phyloP scores from a whole-genome alignment of 37 sponge, comb jelly and placozoan genomes.

The Halichondria panicea region DNA sequence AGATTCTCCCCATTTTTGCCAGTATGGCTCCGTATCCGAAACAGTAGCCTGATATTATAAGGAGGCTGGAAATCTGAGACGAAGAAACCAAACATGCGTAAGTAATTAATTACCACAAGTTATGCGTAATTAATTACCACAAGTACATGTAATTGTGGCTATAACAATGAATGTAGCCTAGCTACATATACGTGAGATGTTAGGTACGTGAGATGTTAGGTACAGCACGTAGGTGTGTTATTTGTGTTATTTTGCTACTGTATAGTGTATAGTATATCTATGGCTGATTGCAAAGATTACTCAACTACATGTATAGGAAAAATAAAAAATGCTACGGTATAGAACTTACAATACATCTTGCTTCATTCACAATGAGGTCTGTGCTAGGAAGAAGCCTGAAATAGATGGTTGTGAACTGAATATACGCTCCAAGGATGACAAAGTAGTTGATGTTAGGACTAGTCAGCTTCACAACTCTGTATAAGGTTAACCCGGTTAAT shows the following conservation, averaged over 20 bases:
- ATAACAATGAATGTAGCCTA: no score
- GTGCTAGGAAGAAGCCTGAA: not conserved
- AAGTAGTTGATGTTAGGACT: constrained; percentile 34
- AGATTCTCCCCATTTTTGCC: constrained; percentile 27
- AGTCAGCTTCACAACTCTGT: constrained; percentile 23
- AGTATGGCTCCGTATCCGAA: constrained; percentile 17
- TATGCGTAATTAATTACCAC: no score
- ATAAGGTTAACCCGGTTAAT: not conserved
- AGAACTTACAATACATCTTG: constrained; percentile 3
- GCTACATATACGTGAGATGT: no score
- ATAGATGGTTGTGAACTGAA: constrained; percentile 6
- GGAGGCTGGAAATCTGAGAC: not conserved
- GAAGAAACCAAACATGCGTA: not conserved
- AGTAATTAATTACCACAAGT: not conserved
- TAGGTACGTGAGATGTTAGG: no score
- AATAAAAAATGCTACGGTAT: no score
- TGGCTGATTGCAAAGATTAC: no score
- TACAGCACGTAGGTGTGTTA: no score
- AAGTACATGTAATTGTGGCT: no score
- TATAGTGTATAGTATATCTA: no score
- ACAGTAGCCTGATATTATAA: not conserved
- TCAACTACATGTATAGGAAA: no score
- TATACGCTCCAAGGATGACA: constrained; percentile 3
- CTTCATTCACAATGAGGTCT: not conserved
- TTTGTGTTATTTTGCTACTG: no score